These are phyloP conservation scores for Spheniscus humboldti DNA, from an alignment of 2,797 vertebrate genomes.

Conservation along the genomic window DNA sequence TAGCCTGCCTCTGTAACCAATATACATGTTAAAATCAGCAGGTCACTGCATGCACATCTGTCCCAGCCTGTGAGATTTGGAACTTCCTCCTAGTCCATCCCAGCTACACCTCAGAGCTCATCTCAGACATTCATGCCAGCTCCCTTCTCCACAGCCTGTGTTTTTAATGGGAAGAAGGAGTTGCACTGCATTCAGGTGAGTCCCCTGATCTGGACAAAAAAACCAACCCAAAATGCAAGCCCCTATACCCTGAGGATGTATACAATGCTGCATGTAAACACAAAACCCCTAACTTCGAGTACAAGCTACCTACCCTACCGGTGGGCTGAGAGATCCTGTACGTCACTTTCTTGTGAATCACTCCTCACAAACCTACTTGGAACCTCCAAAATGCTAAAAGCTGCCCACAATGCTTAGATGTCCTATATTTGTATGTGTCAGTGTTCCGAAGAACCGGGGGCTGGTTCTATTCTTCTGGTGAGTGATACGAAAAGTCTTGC, in stretches of 20 bases:
- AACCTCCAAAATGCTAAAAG: background rate
- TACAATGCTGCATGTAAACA: background rate
- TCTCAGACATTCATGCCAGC: background rate
- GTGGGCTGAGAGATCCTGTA: background rate
- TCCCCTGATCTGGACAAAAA: background rate
- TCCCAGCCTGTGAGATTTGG: background rate
- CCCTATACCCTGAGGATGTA: background rate
- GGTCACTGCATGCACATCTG: background rate
- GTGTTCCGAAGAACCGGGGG: rapidly evolving
- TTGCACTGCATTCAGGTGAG: background rate
- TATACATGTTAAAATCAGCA: background rate
- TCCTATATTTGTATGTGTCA: background rate
- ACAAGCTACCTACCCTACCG: background rate
- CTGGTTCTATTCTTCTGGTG: background rate
- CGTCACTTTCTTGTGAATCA: rapidly evolving
- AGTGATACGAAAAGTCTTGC: background rate
- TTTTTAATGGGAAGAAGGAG: background rate
- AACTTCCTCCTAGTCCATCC: background rate
- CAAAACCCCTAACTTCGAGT: background rate
- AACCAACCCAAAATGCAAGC: background rate
- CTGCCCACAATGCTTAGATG: background rate
- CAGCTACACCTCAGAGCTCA: background rate
- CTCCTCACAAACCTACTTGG: background rate
- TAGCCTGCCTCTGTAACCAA: background rate
- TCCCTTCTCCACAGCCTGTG: background rate